Percentiles rank a stretch among this genome's conserved stretches.
Evolutionary conservation across 1,140 invertebrate species (phyloP).

Genomic region (Ips typographus): DNA sequence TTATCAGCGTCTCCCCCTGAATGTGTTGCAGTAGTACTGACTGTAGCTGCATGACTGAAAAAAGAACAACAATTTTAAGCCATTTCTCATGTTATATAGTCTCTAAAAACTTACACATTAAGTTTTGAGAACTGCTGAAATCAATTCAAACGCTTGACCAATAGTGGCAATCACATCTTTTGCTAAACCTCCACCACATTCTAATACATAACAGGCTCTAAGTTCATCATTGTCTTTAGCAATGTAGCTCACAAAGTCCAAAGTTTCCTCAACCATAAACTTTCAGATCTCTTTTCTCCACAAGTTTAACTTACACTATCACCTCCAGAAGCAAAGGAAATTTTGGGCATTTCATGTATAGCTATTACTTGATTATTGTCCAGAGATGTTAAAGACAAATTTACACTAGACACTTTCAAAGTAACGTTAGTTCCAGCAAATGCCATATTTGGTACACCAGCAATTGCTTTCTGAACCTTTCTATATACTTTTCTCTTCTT

Average conservation of each 20-base stretch:
- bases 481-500: slow-evolving; percentile 86
- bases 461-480: slow-evolving; percentile 78
- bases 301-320: slow-evolving; percentile 70
- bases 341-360: slow-evolving; percentile 93
- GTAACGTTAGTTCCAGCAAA: slow-evolving; percentile 92
- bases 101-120: slow-evolving; percentile 53
- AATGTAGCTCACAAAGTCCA: slow-evolving; percentile 97
- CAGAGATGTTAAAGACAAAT: slow-evolving; percentile 78
- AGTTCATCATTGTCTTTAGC: slow-evolving; percentile 89
- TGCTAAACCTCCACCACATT: slow-evolving; percentile 90
- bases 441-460: slow-evolving; percentile 83
- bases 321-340: slow-evolving; percentile 96
- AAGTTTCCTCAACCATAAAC: slow-evolving; percentile 70
- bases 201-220: slow-evolving; percentile 94
- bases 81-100: not conserved
- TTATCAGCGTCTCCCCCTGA: slow-evolving; percentile 66
- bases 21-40: slow-evolving; percentile 42
- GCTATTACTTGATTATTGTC: slow-evolving; percentile 86
- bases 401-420: slow-evolving; percentile 88
- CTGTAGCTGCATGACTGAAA: slow-evolving; percentile 38
- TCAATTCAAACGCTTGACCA: slow-evolving; percentile 94
- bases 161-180: slow-evolving; percentile 97
- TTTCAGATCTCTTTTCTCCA: slow-evolving; percentile 1
- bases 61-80: not conserved
- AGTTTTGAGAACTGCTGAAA: slow-evolving; percentile 86